Evolutionary conservation across 2,113 vertebrate genomes (phyloP), one percentile per base, ranked within the genome.

Genomic region (Micronycteris hirsuta): DNA sequence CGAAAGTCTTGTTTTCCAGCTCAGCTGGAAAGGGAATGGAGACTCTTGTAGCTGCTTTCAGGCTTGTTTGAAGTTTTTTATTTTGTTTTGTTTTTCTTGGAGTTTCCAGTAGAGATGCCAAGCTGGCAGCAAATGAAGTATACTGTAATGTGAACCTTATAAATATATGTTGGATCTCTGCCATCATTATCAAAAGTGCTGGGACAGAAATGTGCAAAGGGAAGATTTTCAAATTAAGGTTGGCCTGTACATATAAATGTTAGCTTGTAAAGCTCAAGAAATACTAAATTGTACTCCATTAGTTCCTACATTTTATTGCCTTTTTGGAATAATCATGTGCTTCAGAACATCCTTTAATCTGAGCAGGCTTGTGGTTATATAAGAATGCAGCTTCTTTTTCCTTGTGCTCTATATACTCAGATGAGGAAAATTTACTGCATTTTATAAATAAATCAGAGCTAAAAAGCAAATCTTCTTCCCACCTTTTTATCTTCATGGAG

Each of bases 381-480:
- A 87, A 95, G 95, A 94, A 96, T 97, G 56, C 43, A 77, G 86
- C 97, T 96, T 16, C 0, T 92, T 90, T 96, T 95, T 85, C 94
- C 78, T 16, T 89, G 70, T 97, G 91, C 91, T 96, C 94, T 96
- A 68, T 95, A 10, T 17, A 0, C 77, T 97, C 96, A 98, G 97
- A 98, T 87, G 96, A 98, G 96, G 96, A 95, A 96, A 98, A 94
- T 97, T 97, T 97, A 90, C 92, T 97, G 88, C 73, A 96, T 97
- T 97, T 98, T 97, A 94, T 94, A 97, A 95, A 97, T 96, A 98
- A 98, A 98, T 95, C 94, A 96, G 91, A 98, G 97, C 89, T 97
- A 89, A 98, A 97, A 98, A 98, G 92, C 96, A 98, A 96, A 95
- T 97, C 98, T 97, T 58, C 90, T 95, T 91, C 77, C 77, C 77